phyloP scores from a whole-genome alignment of 2,888 invertebrate genomes.

The Epsilonema sp. region DNA sequence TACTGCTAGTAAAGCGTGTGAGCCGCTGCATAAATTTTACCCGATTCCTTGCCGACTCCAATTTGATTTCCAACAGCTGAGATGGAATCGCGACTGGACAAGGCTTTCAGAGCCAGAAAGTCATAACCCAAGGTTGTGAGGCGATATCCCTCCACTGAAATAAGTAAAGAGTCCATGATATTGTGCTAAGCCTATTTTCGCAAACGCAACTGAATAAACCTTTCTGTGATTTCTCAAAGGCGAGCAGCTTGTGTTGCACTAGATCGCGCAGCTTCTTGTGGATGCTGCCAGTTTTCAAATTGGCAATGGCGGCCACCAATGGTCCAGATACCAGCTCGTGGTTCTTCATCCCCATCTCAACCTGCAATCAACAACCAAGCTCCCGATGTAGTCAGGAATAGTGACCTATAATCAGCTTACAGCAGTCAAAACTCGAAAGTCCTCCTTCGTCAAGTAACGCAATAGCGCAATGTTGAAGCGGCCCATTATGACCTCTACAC shows the following conservation, averaged over 20 bases:
- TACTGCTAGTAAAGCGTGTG: no score
- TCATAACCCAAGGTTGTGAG: conserved; percentile 90
- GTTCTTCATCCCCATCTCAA: conserved; percentile 99
- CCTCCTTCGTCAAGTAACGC: conserved; percentile 67
- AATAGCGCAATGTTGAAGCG: conserved; percentile 73
- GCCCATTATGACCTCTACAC: conserved; percentile 64
- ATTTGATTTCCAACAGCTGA: conserved; percentile 80
- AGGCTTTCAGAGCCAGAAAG: conserved; percentile 72
- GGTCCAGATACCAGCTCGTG: conserved; percentile 84
- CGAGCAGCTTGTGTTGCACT: not conserved
- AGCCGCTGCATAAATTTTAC: no score
- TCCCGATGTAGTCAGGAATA: not conserved
- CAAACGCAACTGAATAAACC: no score
- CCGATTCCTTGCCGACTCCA: conserved; percentile 91
- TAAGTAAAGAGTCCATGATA: not conserved
- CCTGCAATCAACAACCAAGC: conserved; percentile 38
- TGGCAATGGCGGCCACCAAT: conserved; percentile 74
- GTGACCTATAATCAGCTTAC: conserved; percentile 34
- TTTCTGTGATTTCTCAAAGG: no score
- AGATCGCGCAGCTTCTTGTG: conserved; percentile 42
- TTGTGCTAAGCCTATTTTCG: not conserved
- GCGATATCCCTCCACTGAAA: conserved; percentile 76
- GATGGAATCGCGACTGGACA: conserved; percentile 55
- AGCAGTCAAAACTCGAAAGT: conserved; percentile 76
- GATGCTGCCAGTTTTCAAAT: conserved; percentile 73